These are phyloP conservation scores for Pantelozetes paolii DNA, from an alignment of 2,888 invertebrate species.

Conservation along the genomic window DNA sequence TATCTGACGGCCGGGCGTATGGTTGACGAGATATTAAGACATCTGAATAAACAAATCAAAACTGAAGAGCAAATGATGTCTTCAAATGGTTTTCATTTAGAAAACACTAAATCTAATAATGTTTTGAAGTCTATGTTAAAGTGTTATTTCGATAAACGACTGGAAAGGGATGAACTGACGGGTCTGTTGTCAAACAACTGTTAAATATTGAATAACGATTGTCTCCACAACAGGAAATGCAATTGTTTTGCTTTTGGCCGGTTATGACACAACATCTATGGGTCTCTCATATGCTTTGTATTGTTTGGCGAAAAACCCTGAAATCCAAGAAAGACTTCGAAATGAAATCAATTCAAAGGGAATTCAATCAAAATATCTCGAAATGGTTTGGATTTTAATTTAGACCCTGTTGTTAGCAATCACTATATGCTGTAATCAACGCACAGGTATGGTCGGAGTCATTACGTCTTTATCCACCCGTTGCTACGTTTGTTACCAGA, in stretches of 20 bases:
- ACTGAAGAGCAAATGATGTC: background rate
- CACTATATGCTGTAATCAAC: background rate
- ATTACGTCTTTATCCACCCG: conserved; percentile 46
- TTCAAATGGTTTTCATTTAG: background rate
- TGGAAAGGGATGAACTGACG: conserved; percentile 30
- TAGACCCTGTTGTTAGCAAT: background rate
- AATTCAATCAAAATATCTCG: background rate
- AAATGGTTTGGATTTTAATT: conserved; percentile 9
- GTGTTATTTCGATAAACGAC: background rate
- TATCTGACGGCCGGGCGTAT: conserved; percentile 50
- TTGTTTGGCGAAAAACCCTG: conserved; percentile 55
- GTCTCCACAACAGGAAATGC: conserved; percentile 42
- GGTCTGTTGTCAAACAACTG: background rate
- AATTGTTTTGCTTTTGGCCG: conserved; percentile 45
- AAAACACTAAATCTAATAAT: conserved; percentile 11
- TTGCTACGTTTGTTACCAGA: conserved; percentile 44
- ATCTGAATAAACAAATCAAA: conserved; percentile 50
- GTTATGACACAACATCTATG: conserved; percentile 57
- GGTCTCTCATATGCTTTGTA: conserved; percentile 56
- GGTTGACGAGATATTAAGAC: conserved; percentile 50
- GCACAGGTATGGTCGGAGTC: conserved; percentile 38
- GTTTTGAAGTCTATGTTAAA: conserved; percentile 37
- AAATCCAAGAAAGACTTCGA: conserved; percentile 54
- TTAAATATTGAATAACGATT: background rate
- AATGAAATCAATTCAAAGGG: conserved; percentile 51